Conservation (phyloP, 2,888 invertebrate species). For the Melangyna quadrimaculata region DNA sequence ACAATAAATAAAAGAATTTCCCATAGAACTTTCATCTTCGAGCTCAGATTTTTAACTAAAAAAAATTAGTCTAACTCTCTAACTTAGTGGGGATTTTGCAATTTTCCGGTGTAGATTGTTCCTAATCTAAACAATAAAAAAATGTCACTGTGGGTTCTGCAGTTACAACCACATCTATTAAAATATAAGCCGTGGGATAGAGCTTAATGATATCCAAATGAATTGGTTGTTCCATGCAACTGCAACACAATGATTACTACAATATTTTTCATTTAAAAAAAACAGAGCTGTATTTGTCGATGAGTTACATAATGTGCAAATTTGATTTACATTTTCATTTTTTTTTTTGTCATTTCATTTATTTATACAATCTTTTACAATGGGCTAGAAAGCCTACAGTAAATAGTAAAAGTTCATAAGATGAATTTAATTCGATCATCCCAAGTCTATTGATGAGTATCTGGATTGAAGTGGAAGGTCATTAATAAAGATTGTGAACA, state of each 20-base stretch:
- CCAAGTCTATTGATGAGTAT: too few relatives aligned
- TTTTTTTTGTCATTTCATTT: too few relatives aligned
- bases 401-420: too few relatives aligned
- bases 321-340: too few relatives aligned
- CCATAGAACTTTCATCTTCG: constrained; percentile 52
- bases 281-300: not conserved
- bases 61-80: not conserved
- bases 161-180: not conserved
- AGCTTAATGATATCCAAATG: not conserved
- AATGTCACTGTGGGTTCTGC: not conserved
- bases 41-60: constrained; percentile 13
- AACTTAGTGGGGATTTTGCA: not conserved
- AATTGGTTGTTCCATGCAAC: too few relatives aligned
- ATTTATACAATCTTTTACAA: too few relatives aligned
- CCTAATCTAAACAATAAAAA: constrained; percentile 21
- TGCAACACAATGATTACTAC: not conserved
- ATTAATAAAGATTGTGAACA: too few relatives aligned
- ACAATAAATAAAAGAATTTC: not conserved
- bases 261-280: not conserved
- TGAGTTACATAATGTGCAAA: not conserved
- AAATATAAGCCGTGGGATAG: not conserved
- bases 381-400: too few relatives aligned
- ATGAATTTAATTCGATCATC: too few relatives aligned
- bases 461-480: too few relatives aligned
- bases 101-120: constrained; percentile 54